These are phyloP conservation scores for Onthophagus taurus DNA, from an alignment of 1,140 invertebrate genomes.

Conservation along the genomic window DNA sequence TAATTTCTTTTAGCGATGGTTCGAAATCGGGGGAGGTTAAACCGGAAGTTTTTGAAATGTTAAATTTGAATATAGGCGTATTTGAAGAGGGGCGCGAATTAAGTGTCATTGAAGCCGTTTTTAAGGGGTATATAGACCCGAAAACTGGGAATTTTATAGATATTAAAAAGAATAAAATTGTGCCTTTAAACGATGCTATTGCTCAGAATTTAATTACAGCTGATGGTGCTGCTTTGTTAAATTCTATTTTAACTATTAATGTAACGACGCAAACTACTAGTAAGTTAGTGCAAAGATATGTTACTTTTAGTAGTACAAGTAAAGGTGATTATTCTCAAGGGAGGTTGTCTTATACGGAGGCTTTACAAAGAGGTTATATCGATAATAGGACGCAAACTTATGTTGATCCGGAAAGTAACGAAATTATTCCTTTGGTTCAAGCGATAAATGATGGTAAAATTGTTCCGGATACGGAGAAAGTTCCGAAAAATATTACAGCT, in stretches of 20 bases:
- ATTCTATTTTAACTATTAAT: conserved; percentile 74
- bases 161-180: conserved; percentile 58
- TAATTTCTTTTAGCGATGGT: conserved; percentile 61
- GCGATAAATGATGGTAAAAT: conserved; percentile 64
- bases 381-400: conserved; percentile 71
- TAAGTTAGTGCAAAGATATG: conserved; percentile 68
- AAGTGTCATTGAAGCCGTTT: conserved; percentile 75
- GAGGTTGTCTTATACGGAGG: conserved; percentile 66
- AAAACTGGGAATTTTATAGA: conserved; percentile 79
- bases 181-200: conserved; percentile 79
- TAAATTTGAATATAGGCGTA: conserved; percentile 72
- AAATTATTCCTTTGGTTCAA: conserved; percentile 69
- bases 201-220: conserved; percentile 73
- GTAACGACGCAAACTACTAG: conserved; percentile 77
- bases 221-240: conserved; percentile 74
- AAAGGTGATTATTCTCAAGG: conserved; percentile 48
- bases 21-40: conserved; percentile 56
- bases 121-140: conserved; percentile 72
- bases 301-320: conserved; percentile 58
- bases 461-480: conserved; percentile 48
- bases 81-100: conserved; percentile 65
- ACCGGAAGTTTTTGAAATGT: conserved; percentile 73
- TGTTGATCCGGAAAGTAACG: conserved; percentile 65
- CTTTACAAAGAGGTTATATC: conserved; percentile 66
- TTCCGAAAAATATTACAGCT: conserved; percentile 31